Evolutionary conservation across 2,888 invertebrate species (phyloP), one percentile per base, ranked within the genome.

Genomic region (Dichetophora obliterata): DNA sequence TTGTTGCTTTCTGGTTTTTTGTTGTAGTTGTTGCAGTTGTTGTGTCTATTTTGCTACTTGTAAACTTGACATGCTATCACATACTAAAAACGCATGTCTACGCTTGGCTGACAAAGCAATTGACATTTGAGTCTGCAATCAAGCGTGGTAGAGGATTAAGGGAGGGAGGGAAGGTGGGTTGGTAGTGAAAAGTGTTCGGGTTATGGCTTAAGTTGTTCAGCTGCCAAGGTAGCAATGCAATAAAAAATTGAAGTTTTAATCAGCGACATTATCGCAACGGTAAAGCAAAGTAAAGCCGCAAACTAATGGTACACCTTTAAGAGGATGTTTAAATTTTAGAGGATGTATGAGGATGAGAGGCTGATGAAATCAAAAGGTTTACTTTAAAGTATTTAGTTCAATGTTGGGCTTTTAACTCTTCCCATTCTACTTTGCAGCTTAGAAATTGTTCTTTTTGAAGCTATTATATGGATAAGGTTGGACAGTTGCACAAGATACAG

Each of bases 81-180:
- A 50, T 31, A 19, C 73, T 73, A 52, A 73, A 73, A 63, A 73
- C 73, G 73, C 73, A 63, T 63, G 73, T 63, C 73, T 50, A 5
- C 27, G 63, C 52, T 34, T 2, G 61, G 19, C 14, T 63, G 73
- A 50, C 63, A 31, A 63, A 50, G 8, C 11, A 19, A 34, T 50
- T 63, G 73, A 63, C 63, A 48, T 52, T 52, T 63, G 14, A 24
- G 34, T 52, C 54, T 16, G 22, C 14, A n/a, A 34, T 54, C 37
- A n/a, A 37, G n/a, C 70, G 19, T 59, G 57, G 57, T 22, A 22
- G 9, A 11, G 50, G 50, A 1, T 3, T 48, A 34, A 19, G 22
- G 11, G 22, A 9, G 16, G 48, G 48, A 3, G 31, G n/a, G 65
- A 43, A 5, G 34, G 2, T 0, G 66, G 1, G n/a, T 3, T 37